A percentile compares a stretch with the other conserved stretches of the same genome.
Evolutionary conservation across 2,888 invertebrate genomes (phyloP).

Genomic region (Xylophagus ater): DNA sequence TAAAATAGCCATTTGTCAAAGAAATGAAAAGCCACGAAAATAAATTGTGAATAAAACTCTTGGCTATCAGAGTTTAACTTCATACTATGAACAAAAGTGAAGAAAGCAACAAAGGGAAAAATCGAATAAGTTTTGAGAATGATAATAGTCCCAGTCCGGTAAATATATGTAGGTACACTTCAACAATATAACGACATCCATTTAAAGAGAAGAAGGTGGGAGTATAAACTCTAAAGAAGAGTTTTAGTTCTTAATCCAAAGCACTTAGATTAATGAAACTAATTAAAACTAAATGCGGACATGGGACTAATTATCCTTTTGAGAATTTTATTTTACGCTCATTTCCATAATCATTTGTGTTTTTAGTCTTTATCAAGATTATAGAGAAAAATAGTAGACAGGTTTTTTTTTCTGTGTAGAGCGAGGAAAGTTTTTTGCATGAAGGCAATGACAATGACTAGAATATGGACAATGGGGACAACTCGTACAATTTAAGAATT

Average conservation of each 20-base stretch:
- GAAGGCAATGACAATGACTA: no score
- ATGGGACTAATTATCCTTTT: slow-evolving; percentile 17
- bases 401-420: no score
- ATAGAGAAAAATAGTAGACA: no score
- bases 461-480: no score
- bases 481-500: no score
- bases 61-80: not conserved
- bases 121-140: no score
- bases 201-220: not conserved
- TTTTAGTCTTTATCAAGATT: no score
- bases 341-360: slow-evolving; percentile 9
- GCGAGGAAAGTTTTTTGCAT: no score
- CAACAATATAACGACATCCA: not conserved
- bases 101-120: not conserved
- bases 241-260: slow-evolving; percentile 12
- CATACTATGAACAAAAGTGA: not conserved
- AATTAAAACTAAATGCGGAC: slow-evolving; percentile 20
- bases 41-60: slow-evolving; percentile 1
- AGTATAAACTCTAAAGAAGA: slow-evolving; percentile 1
- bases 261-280: slow-evolving; percentile 24
- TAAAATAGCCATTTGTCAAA: slow-evolving; percentile 12
- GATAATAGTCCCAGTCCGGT: not conserved
- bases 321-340: slow-evolving; percentile 12
- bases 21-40: slow-evolving; percentile 1
- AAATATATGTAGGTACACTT: not conserved